Evolutionary conservation across 2,888 invertebrate species (phyloP).

Genomic region (Eupsilia transversa): DNA sequence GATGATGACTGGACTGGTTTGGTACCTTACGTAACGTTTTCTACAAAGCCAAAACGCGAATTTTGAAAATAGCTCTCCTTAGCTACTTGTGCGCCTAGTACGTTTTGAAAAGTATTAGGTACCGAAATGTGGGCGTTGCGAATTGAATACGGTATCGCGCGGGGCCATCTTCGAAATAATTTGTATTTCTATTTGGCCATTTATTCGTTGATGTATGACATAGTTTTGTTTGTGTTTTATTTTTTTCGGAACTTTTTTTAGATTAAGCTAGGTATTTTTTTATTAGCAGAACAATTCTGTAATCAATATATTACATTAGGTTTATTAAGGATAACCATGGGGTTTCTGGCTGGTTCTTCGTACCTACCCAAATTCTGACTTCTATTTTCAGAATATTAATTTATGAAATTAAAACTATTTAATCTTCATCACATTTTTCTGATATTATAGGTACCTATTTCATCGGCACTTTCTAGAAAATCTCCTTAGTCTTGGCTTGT

Average conservation of each 20-base stretch:
- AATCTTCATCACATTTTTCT: not conserved
- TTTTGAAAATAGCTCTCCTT: constrained; percentile 39
- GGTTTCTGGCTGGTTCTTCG: too few relatives aligned
- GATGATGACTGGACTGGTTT: not conserved
- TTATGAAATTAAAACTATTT: not conserved
- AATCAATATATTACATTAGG: not conserved
- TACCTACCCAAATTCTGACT: not conserved
- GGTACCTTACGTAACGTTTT: not conserved
- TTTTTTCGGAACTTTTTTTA: not conserved
- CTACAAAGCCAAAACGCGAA: not conserved
- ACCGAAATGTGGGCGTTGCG: not conserved
- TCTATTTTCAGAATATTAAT: too few relatives aligned
- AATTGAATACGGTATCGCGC: not conserved
- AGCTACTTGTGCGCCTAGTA: constrained; percentile 43
- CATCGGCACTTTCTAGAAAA: not conserved
- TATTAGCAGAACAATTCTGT: not conserved
- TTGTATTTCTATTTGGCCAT: not conserved
- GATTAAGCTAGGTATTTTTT: not conserved
- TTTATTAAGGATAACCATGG: not conserved
- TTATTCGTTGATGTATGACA: not conserved
- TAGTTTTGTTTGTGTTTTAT: not conserved
- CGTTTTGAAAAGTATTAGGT: constrained; percentile 31
- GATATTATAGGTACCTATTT: not conserved
- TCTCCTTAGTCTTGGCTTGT: not conserved
- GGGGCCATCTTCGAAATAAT: not conserved